Evolutionary conservation across 2,113 vertebrate species (phyloP).

Genomic region (Tyto alba): DNA sequence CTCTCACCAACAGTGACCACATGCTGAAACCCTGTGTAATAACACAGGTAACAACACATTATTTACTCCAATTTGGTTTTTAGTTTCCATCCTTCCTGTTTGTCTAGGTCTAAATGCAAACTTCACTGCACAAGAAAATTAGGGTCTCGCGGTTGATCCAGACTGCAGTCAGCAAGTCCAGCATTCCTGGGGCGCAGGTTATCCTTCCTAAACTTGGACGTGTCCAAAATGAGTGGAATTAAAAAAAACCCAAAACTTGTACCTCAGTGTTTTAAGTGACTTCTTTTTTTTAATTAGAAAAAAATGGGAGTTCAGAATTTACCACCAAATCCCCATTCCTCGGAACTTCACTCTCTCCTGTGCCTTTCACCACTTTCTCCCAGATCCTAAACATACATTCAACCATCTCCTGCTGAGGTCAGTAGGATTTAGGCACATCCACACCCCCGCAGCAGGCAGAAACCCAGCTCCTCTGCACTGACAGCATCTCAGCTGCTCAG

Average conservation of each 20-base stretch:
- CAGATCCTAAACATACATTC: not conserved
- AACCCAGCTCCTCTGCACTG: not conserved
- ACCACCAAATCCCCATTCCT: not conserved
- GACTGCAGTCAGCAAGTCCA: not conserved
- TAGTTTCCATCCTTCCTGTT: not conserved
- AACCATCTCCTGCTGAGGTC: not conserved
- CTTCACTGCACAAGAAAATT: not conserved
- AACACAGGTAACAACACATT: not conserved
- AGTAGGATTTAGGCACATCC: not conserved
- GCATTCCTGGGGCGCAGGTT: not conserved
- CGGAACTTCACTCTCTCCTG: not conserved
- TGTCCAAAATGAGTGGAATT: not conserved
- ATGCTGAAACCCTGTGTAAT: not conserved
- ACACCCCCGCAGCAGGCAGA: not conserved
- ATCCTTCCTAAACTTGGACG: not conserved
- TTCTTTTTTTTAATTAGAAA: not conserved
- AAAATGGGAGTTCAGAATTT: not conserved
- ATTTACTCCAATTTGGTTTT: not conserved
- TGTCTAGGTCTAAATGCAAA: not conserved
- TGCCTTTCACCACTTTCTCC: not conserved
- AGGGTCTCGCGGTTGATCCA: rapidly evolving
- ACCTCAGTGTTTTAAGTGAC: not conserved
- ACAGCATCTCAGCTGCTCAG: not conserved
- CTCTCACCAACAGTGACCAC: rapidly evolving
- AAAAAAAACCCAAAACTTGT: not conserved